These are phyloP conservation scores for Marcusenius ussheri DNA, from an alignment of 2,113 vertebrate species.

Conservation along the genomic window DNA sequence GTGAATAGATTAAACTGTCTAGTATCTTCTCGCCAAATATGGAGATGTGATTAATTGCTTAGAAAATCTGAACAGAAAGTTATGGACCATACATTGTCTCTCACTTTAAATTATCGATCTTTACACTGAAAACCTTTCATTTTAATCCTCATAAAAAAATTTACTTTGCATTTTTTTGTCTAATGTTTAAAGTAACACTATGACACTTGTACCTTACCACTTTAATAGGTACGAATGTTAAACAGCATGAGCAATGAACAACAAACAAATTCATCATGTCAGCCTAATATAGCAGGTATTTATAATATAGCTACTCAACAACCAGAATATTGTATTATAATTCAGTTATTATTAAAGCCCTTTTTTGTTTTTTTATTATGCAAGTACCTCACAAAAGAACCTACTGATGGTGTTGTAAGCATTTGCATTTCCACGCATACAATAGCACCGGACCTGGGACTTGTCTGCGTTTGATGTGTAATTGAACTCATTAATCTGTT, in stretches of 20 bases:
- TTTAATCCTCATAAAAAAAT: conserved; percentile 13
- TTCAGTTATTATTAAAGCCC: background rate
- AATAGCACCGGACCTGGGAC: conserved; percentile 14
- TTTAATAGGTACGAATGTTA: background rate
- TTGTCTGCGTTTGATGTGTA: conserved; percentile 33
- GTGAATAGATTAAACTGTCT: conserved; percentile 57
- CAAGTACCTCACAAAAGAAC: background rate
- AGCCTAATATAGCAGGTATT: background rate
- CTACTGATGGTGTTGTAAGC: conserved; percentile 6
- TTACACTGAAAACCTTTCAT: background rate
- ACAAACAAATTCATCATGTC: background rate
- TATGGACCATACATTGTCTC: conserved; percentile 30
- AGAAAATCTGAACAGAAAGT: conserved; percentile 43
- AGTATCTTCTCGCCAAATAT: conserved; percentile 39
- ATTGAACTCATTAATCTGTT: conserved; percentile 42
- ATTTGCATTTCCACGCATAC: conserved; percentile 7
- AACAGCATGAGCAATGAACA: background rate
- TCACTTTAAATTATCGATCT: conserved; percentile 22
- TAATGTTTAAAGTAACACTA: background rate
- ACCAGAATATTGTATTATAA: background rate
- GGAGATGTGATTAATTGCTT: conserved; percentile 56
- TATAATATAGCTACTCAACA: background rate
- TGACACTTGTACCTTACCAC: background rate
- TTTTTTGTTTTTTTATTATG: conserved; percentile 13
- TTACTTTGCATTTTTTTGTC: background rate